Base-by-base conservation (phyloP, 1,140 invertebrate species). In the Druon quercuslanigerum region DNA sequence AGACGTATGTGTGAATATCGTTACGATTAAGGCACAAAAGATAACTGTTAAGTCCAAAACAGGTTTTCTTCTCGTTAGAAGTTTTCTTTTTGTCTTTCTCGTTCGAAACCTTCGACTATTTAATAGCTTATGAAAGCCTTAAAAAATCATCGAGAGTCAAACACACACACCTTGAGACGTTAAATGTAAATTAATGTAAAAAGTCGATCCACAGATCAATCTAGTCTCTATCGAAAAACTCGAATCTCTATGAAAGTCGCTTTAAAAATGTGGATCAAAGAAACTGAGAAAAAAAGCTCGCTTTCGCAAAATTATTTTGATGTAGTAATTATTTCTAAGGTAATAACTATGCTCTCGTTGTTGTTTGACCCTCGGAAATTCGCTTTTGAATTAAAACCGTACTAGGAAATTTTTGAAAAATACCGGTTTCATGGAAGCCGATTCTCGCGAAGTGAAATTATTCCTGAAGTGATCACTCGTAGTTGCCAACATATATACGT, bases 401-500 rank as follows among this genome's bases (percentile, higher is more conserved):
- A 66, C 13, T 66, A 33, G 13, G 33, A 60, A 13, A 60, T 60
- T 60, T 60, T 0, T 25, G 7, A 40, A 66, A 40, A n/a, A 40
- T 40, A 25, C 25, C 12, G 25, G 13, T 33, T 57, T 57, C n/a
- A 54, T 60, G 19, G 57, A 46, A 46, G 40, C 40, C 40, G 40
- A 46, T 46, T 46, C 9, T 46, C 9, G 40, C 40, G 40, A 11
- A 11, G 40, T 46, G 40, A 46, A 46, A 46, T 46, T 11, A 46
- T 46, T 46, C 40, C 40, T 46, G 7, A 11, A 46, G 9, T 46
- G 40, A 46, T 46, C 54, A 56, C 54, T 56, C 54, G 17, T 56
- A 56, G 54, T 56, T 56, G 54, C 54, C 19, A 56, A 56, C 12
- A 46, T 46, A 46, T 46, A 11, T 76, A 79, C 76, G 78, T 79